Evolutionary conservation across 2,113 vertebrate species (phyloP).

Genomic region (Falco punctatus): DNA sequence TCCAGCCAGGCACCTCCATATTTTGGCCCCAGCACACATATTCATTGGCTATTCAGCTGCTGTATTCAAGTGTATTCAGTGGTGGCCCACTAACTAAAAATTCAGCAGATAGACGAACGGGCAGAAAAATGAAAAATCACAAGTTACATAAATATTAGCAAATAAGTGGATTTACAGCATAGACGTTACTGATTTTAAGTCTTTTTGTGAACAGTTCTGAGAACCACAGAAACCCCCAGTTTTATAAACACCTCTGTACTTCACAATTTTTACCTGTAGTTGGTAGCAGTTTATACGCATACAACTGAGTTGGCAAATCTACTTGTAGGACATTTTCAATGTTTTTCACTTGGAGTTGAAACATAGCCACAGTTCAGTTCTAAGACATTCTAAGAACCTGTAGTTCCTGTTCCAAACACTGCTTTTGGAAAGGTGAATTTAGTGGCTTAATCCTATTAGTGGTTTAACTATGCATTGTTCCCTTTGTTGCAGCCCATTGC

Average conservation of each 20-base stretch:
- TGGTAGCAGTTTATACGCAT: neutral
- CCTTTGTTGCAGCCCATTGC: neutral
- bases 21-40: neutral
- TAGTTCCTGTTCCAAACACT: neutral
- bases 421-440: neutral
- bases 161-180: neutral
- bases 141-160: neutral
- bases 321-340: neutral
- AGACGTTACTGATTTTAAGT: neutral
- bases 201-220: neutral
- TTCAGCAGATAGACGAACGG: neutral
- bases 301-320: neutral
- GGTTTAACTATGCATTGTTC: neutral
- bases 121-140: neutral
- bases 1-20: neutral
- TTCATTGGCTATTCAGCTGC: neutral
- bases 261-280: neutral
- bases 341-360: neutral
- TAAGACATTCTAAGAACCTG: neutral
- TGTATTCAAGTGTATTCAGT: neutral
- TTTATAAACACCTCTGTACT: neutral
- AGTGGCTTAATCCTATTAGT: neutral
- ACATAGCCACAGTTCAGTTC: neutral
- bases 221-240: neutral
- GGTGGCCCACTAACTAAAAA: neutral